Evolutionary conservation across 2,888 invertebrate species (phyloP).

Genomic region (Drosophila neonasuta): DNA sequence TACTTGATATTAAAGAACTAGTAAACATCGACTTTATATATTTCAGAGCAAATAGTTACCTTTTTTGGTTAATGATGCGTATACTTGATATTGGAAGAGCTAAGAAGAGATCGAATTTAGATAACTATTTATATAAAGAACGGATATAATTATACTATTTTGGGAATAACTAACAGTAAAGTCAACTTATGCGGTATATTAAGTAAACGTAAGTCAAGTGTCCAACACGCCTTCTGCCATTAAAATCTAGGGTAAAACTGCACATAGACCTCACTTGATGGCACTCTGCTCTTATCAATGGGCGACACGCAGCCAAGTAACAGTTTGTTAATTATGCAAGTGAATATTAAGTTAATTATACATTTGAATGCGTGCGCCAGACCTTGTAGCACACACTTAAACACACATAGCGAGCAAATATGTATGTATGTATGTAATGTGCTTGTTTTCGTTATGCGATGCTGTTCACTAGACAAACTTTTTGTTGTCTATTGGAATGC

Average conservation of each 20-base stretch:
- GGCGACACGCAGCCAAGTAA: conserved; percentile 26
- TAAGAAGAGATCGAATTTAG: too few relatives aligned
- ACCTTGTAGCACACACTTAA: conserved; percentile 27
- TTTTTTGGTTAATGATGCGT: too few relatives aligned
- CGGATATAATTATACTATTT: too few relatives aligned
- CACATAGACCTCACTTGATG: conserved; percentile 16
- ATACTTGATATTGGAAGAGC: too few relatives aligned
- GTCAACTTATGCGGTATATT: neutral
- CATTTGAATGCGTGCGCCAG: conserved; percentile 11
- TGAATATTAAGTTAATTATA: conserved; percentile 36
- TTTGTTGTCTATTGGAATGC: conserved; percentile 53
- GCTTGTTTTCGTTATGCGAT: neutral
- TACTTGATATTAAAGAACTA: too few relatives aligned
- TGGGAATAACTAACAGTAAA: neutral
- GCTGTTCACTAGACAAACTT: conserved; percentile 18
- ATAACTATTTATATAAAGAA: too few relatives aligned
- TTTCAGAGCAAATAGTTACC: too few relatives aligned
- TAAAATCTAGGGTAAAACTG: conserved; percentile 10
- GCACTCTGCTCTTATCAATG: conserved; percentile 33
- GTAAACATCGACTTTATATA: too few relatives aligned
- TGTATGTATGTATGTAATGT: too few relatives aligned
- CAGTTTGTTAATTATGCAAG: conserved; percentile 33
- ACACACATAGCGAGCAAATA: neutral
- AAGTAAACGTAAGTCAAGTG: neutral
- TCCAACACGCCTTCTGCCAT: neutral